These are phyloP conservation scores for Drosophila limbata DNA, from an alignment of 2,888 invertebrate genomes.

Conservation along the genomic window DNA sequence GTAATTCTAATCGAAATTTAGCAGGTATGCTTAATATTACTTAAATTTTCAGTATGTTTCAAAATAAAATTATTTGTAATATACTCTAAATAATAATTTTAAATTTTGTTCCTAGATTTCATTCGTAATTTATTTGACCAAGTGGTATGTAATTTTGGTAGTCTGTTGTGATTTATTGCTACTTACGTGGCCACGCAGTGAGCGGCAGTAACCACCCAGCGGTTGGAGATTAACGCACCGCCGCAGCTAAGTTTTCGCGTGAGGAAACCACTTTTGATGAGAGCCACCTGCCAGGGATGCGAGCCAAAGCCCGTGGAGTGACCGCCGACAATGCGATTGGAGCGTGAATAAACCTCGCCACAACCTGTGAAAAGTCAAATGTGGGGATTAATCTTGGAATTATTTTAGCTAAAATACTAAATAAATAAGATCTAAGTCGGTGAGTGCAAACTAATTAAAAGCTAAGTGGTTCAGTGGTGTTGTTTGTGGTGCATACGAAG, in stretches of 20 bases:
- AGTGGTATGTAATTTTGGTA: too few species aligned
- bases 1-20: too few species aligned
- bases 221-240: conserved; percentile 94
- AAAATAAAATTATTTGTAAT: too few species aligned
- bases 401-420: not conserved
- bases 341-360: conserved; percentile 94
- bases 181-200: conserved; percentile 96
- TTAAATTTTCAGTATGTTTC: too few species aligned
- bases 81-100: too few species aligned
- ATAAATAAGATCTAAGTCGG: conserved; percentile 26
- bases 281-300: conserved; percentile 97
- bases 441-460: conserved; percentile 30
- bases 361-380: conserved; percentile 89
- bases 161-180: conserved; percentile 6
- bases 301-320: conserved; percentile 95
- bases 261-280: conserved; percentile 95
- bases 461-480: conserved; percentile 24
- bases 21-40: too few species aligned
- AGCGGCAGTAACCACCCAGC: conserved; percentile 97
- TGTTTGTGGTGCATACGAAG: conserved; percentile 48
- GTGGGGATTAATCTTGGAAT: not conserved
- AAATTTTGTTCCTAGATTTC: too few species aligned
- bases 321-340: conserved; percentile 96
- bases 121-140: too few species aligned
- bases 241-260: conserved; percentile 96